phyloP scores from a whole-genome alignment of 1,140 invertebrate genomes.

The Eriosoma lanigerum region DNA sequence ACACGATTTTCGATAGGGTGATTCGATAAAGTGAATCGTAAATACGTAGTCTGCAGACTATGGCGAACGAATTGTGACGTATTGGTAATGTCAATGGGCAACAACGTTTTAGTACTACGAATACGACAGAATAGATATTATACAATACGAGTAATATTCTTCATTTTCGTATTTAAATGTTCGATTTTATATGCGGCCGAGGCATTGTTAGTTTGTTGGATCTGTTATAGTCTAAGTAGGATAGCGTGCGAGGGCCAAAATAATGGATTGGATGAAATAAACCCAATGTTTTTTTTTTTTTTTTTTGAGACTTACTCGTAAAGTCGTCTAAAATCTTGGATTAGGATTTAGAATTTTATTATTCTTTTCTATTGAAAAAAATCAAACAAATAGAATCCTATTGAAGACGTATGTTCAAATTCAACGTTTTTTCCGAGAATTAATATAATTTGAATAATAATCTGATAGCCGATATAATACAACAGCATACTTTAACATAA shows the following conservation, averaged over 20 bases:
- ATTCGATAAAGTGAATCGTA: too few relatives aligned
- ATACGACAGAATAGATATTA: neutral
- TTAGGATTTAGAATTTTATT: neutral
- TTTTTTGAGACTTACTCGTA: neutral
- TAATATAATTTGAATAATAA: too few relatives aligned
- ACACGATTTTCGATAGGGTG: neutral
- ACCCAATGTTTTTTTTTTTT: neutral
- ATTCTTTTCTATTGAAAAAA: neutral
- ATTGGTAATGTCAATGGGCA: neutral
- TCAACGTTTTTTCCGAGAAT: too few relatives aligned
- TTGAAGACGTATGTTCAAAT: too few relatives aligned
- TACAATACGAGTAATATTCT: neutral
- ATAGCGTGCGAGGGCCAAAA: neutral
- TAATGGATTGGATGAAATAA: neutral
- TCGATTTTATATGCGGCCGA: neutral
- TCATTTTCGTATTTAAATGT: neutral
- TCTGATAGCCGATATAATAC: too few relatives aligned
- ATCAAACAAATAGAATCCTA: too few relatives aligned
- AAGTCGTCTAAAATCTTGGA: neutral
- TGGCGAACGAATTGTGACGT: neutral
- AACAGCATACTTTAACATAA: too few relatives aligned
- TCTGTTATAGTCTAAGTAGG: neutral
- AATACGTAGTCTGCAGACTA: too few relatives aligned
- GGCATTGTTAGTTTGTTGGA: neutral
- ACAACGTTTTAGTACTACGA: neutral